Base-by-base conservation (phyloP, 1,140 invertebrate species). In the Bombus haemorrhoidalis region DNA sequence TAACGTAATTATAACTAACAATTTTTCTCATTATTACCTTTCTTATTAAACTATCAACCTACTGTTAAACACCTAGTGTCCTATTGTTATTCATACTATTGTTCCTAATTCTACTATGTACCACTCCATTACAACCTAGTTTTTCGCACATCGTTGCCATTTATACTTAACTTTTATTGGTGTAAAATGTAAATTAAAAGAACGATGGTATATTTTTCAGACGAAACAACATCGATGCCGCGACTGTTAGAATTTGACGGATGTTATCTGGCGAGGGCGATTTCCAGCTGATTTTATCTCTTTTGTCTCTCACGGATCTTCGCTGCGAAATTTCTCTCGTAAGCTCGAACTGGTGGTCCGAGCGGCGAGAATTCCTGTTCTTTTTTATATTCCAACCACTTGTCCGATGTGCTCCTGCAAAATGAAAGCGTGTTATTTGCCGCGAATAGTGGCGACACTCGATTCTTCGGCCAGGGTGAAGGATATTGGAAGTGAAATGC, bases 361-460 rank as follows among this genome's bases (percentile, higher is more conserved):
- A 28, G 64, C 64, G 32, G 59, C 28, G n/a, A 34, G 22, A 22
- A 47, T 79, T 79, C 28, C n/a, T 43, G 22, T 25, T 13, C 47
- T 34, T 37, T 77, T 86, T 86, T 75, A 78, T 82, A 64, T 81
- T 59, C 53, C 4, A 69, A 47, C 28, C 64, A 82, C 83, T 85
- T 64, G 77, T 77, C 57, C 62, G 9, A 43, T 13, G 73, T 66
- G 47, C 22, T 59, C 43, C 39, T 62, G 73, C 64, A 59, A 89
- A 86, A 89, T 89, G 73, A 86, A 89, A 59, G 80, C 80, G 39
- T 64, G n/a, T 28, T 57, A 86, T 85, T 84, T 37, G 81, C 68
- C 39, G 75, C 43, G 64, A 62, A 69, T 43, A 43, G 28, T 12
- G 72, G 18, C 59, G 57, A 89, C 79, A 79, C 83, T 89, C 74